A percentile compares a stretch with the other conserved stretches of the same genome.
Conservation (phyloP, 2,888 invertebrate species). For the Drosophila mettleri region DNA sequence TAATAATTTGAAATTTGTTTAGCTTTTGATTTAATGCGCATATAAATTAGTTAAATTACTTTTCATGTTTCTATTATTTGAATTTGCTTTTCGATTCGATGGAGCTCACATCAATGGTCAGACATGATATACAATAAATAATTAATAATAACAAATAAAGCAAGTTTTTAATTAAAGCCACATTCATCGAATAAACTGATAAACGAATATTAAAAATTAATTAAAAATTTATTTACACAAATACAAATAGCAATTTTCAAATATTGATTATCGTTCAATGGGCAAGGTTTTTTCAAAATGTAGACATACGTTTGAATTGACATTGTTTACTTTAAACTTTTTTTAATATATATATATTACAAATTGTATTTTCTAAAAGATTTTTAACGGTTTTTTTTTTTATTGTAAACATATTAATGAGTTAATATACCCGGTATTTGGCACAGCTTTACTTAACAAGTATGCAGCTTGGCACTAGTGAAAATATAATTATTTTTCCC, state of each 20-base stretch:
- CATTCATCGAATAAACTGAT: conserved; percentile 1
- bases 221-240: conserved; percentile 7
- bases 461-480: background rate
- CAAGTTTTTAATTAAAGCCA: conserved; percentile 9
- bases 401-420: background rate
- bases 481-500: conserved; percentile 4
- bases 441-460: background rate
- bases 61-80: background rate
- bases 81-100: background rate
- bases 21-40: background rate
- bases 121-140: background rate
- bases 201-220: conserved; percentile 2
- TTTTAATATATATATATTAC: background rate
- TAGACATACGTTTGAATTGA: too few relatives aligned
- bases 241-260: background rate
- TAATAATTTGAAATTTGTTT: conserved; percentile 9
- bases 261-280: background rate
- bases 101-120: background rate
- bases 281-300: background rate
- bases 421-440: background rate
- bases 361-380: background rate
- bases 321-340: too few relatives aligned
- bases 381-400: background rate
- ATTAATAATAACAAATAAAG: background rate
- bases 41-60: conserved; percentile 7